A percentile compares a stretch with the other conserved stretches of the same genome.
phyloP scores from a whole-genome alignment of 37 sponge, comb jelly and placozoan genomes.

The Halisarca cf. caerulea region DNA sequence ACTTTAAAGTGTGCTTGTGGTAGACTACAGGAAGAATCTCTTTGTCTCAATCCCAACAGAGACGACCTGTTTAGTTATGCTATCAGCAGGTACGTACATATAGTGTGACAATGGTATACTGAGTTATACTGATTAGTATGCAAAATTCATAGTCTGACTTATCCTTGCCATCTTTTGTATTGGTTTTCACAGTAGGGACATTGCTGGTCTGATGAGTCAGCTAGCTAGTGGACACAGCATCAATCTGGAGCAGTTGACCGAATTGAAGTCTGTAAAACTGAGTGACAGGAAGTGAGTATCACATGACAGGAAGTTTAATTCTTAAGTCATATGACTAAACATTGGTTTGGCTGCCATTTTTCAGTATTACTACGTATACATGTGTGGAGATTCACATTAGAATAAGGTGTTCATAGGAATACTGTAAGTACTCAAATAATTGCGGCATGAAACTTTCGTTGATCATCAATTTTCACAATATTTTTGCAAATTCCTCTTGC shows the following conservation, averaged over 20 bases:
- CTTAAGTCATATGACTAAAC: too few relatives aligned
- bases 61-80: not conserved
- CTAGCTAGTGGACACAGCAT: constrained; percentile 55
- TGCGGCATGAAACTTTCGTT: too few relatives aligned
- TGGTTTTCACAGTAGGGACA: constrained; percentile 33
- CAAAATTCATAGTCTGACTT: not conserved
- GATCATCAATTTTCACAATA: too few relatives aligned
- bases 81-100: constrained; percentile 17
- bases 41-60: not conserved
- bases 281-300: constrained; percentile 7
- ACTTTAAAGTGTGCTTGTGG: constrained; percentile 17
- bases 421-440: too few relatives aligned
- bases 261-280: not conserved
- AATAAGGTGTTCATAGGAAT: too few relatives aligned
- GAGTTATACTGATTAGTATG: too few relatives aligned
- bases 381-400: too few relatives aligned
- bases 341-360: too few relatives aligned
- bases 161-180: not conserved
- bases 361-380: too few relatives aligned
- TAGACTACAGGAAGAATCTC: not conserved
- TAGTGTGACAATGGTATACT: too few relatives aligned
- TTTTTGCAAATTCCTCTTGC: too few relatives aligned
- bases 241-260: constrained; percentile 23
- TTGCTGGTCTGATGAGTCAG: constrained; percentile 49
- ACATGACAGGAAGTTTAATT: too few relatives aligned